Conservation (phyloP, 2,797 vertebrate genomes). For the Acestrorhynchus altus region DNA sequence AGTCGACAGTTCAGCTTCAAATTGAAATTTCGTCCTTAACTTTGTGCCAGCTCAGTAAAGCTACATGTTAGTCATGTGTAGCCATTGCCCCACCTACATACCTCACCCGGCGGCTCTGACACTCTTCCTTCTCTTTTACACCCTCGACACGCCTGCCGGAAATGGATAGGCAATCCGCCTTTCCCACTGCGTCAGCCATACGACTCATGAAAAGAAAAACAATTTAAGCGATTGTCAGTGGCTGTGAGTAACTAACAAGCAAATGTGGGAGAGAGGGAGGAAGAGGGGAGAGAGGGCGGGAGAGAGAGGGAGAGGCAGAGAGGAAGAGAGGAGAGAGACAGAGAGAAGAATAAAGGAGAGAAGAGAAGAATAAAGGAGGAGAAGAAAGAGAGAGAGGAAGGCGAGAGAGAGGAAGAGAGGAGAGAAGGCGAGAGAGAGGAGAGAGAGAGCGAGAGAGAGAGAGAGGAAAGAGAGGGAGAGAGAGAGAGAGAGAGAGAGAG, state of each 20-base stretch:
- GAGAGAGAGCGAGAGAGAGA: background rate
- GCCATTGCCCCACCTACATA: too few relatives aligned
- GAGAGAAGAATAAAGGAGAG: too few relatives aligned
- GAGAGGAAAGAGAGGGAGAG: too few relatives aligned
- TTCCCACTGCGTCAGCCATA: constrained; percentile 59
- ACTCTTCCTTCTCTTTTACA: constrained; percentile 7
- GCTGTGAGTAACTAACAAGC: constrained; percentile 57
- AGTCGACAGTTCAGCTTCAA: constrained; percentile 55
- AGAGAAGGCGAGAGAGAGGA: too few relatives aligned
- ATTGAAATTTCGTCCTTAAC: constrained; percentile 52
- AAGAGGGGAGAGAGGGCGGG: background rate
- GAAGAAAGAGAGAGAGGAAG: too few relatives aligned
- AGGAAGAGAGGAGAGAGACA: too few relatives aligned
- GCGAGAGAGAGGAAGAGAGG: too few relatives aligned
- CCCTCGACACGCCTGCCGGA: constrained; percentile 42
- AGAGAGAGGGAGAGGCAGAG: background rate
- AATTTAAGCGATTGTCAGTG: constrained; percentile 63
- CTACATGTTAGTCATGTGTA: constrained; percentile 53
- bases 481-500: background rate
- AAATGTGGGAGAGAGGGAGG: constrained; percentile 53
- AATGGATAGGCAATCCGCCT: constrained; percentile 59
- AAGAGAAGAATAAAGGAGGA: too few relatives aligned
- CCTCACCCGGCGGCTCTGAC: too few relatives aligned
- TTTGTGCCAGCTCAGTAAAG: constrained; percentile 49
- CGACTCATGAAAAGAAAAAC: constrained; percentile 68